phyloP scores from a whole-genome alignment of 2,113 vertebrate genomes.

The Callaeas wilsoni region DNA sequence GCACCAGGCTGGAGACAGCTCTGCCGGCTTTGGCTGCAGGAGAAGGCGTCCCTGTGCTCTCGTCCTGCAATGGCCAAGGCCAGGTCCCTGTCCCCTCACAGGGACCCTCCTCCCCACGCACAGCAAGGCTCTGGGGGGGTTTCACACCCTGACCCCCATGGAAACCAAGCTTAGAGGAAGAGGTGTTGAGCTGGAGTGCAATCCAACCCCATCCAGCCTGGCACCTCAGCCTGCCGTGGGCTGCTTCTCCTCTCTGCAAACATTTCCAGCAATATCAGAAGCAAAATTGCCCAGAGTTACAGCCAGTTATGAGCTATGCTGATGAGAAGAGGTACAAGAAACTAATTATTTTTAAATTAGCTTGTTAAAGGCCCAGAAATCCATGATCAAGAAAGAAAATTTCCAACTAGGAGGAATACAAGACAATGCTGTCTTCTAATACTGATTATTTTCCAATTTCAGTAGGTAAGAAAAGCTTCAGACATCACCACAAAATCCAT shows the following conservation, averaged over 20 bases:
- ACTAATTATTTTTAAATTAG: not conserved
- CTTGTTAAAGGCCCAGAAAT: not conserved
- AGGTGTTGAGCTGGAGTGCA: too few species aligned
- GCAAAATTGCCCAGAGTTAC: not conserved
- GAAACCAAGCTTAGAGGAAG: not conserved
- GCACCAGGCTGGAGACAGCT: not conserved
- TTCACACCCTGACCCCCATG: not conserved
- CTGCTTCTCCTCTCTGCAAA: not conserved
- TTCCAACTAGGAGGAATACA: not conserved
- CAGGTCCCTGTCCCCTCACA: rapidly evolving
- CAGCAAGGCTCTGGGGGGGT: not conserved
- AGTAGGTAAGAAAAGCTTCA: not conserved
- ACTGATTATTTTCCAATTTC: not conserved
- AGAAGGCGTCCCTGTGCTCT: not conserved
- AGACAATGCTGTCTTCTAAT: not conserved
- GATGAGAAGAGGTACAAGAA: not conserved
- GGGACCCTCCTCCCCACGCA: rapidly evolving
- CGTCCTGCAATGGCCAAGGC: rapidly evolving
- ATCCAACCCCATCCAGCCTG: not conserved
- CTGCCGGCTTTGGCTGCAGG: not conserved
- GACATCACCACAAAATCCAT: not conserved
- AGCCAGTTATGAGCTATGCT: not conserved
- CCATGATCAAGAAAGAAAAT: not conserved
- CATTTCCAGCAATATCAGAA: not conserved
- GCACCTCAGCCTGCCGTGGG: too few species aligned